Base-by-base conservation (phyloP, 2,888 invertebrate species). In the Cryptocheilus praepositus region DNA sequence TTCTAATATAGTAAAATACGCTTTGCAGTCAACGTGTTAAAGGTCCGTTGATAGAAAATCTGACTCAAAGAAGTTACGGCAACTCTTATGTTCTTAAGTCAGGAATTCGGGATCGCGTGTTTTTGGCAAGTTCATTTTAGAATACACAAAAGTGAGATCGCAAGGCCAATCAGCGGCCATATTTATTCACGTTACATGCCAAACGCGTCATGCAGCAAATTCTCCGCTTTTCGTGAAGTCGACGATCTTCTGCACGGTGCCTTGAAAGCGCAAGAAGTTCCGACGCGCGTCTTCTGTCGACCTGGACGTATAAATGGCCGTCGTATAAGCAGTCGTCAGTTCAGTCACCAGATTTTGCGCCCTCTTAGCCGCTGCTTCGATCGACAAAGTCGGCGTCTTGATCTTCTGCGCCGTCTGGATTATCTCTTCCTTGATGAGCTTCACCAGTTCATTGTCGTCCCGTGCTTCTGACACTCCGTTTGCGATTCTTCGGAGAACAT, bases 241-340 rank as follows among this genome's bases (percentile, higher is more conserved):
- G 5, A 85, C 85, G 55, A 85, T 84, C 51, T 65, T 65, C 46
- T 83, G 77, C 0, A 85, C 81, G 28, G 81, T 80, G 57, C 68
- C 60, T 36, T 82, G 83, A 51, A 83, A 85, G 4, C 84, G 74
- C 0, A 18, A 53, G 28, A 85, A 74, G 13, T 78, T 76, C n/a
- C 61, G 36, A 49, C 73, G 74, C 0, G 84, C 85, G 3, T 84
- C 79, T 19, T 63, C 64, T 0, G 74, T 54, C 2, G 80, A 76
- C 3, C 75, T 75, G 3, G 85, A 80, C n/a, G 74, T 77, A 49
- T 83, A 84, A 64, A 85, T 84, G 1, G 83, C 81, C 16, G 68
- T 74, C 0, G 83, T 83, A 63, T 85, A 85, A 0, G 85, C 83
- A 2, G 74, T 68, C 0, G 85, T 85, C 54, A 84, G 67, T 28